These are phyloP conservation scores for Lynx canadensis DNA, from an alignment of 2,113 vertebrate species.

Conservation along the genomic window DNA sequence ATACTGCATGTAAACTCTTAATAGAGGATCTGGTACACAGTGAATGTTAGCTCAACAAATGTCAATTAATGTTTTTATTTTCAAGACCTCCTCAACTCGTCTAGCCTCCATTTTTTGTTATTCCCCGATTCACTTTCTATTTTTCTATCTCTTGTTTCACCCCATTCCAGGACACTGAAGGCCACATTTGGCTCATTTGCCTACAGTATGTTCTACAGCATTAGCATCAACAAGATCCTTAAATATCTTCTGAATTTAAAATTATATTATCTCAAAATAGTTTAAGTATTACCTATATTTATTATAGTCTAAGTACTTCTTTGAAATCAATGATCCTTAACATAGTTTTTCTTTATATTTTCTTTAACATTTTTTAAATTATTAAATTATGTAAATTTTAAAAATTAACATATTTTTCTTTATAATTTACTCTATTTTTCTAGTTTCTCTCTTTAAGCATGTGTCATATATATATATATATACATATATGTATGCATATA, in stretches of 20 bases:
- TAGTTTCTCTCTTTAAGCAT: not conserved
- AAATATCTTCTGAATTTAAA: conserved; percentile 58
- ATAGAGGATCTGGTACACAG: not conserved
- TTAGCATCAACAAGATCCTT: conserved; percentile 29
- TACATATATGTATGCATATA: not conserved
- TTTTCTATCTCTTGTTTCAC: conserved; percentile 11
- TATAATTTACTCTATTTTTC: conserved; percentile 21
- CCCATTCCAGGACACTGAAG: not conserved
- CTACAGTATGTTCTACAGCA: not conserved
- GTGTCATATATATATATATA: not conserved
- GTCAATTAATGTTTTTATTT: conserved; percentile 26
- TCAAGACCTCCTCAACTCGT: conserved; percentile 1
- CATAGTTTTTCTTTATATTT: conserved; percentile 11
- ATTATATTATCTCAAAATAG: conserved; percentile 43
- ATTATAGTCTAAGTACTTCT: conserved; percentile 31
- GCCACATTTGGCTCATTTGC: conserved; percentile 27
- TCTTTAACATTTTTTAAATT: conserved; percentile 12
- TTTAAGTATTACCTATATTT: conserved; percentile 39
- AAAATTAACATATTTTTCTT: not conserved
- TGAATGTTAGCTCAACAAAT: conserved; percentile 25
- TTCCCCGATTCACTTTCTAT: conserved; percentile 20
- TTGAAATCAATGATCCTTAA: not conserved
- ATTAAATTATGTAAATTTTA: no score
- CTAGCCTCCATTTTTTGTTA: conserved; percentile 10
- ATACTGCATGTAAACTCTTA: conserved; percentile 35